A percentile compares a stretch with the other conserved stretches of the same genome.
Evolutionary conservation across 2,113 vertebrate genomes (phyloP).

Genomic region (Grus americana): DNA sequence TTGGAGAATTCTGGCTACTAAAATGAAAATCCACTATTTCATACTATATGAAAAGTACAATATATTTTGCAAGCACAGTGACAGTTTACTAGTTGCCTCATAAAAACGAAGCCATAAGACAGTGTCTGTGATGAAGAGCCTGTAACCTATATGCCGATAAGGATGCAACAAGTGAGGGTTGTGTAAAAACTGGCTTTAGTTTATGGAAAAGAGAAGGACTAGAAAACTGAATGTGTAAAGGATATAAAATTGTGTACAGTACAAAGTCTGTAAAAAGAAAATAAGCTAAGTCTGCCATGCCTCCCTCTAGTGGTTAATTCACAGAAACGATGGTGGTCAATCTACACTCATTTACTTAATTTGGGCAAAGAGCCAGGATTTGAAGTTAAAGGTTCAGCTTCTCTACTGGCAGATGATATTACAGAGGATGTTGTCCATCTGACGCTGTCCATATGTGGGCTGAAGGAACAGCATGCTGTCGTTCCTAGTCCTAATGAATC

Average conservation of each 20-base stretch:
- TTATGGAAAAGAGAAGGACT: background rate
- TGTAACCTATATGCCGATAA: background rate
- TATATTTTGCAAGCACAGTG: background rate
- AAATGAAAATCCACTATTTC: background rate
- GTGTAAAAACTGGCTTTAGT: background rate
- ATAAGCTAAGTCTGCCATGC: background rate
- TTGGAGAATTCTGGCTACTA: background rate
- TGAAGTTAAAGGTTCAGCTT: conserved; percentile 37
- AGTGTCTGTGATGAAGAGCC: background rate
- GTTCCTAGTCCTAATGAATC: background rate
- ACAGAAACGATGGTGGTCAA: background rate
- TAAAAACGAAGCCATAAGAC: conserved; percentile 10
- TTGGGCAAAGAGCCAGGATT: conserved; percentile 29
- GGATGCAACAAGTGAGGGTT: background rate
- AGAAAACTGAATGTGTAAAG: background rate
- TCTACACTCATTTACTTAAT: background rate
- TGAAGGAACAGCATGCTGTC: conserved; percentile 38
- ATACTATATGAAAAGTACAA: background rate
- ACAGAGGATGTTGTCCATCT: conserved; percentile 38
- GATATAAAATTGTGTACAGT: background rate
- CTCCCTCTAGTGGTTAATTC: background rate
- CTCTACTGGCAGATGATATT: conserved; percentile 15
- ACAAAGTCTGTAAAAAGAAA: background rate
- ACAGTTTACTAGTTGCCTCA: background rate
- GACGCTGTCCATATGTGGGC: background rate